phyloP scores from a whole-genome alignment of 2,888 invertebrate genomes.

The Macropis europaea region DNA sequence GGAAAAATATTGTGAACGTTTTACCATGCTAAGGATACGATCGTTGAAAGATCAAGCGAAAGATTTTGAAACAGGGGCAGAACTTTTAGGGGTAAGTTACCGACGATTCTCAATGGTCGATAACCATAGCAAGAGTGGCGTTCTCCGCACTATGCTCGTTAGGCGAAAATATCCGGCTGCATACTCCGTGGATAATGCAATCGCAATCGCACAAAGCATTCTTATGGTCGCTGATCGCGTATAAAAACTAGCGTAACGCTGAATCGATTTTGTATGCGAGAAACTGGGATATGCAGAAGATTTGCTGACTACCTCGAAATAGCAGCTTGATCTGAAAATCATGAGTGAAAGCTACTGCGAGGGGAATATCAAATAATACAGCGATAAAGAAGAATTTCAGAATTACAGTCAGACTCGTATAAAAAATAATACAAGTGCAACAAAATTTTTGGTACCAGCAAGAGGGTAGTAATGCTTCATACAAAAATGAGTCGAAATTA shows the following conservation, averaged over 20 bases:
- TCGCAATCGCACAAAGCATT: conserved; percentile 21
- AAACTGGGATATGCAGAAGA: conserved; percentile 24
- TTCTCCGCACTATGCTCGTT: conserved; percentile 27
- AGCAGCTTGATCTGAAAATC: conserved; percentile 3
- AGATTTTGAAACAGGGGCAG: neutral
- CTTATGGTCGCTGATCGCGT: conserved; percentile 26
- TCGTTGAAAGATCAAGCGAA: conserved; percentile 8
- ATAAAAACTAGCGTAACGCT: conserved; percentile 23
- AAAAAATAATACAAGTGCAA: conserved; percentile 6
- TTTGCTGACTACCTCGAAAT: conserved; percentile 29
- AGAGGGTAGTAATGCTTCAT: too few relatives aligned
- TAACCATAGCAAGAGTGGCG: conserved; percentile 39
- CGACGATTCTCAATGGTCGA: conserved; percentile 54
- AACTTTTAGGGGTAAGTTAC: conserved; percentile 53
- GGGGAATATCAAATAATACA: neutral
- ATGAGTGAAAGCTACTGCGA: neutral
- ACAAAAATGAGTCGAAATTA: too few relatives aligned
- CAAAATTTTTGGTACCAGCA: too few relatives aligned
- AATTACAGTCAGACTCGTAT: neutral
- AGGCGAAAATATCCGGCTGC: conserved; percentile 17
- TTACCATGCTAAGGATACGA: conserved; percentile 41
- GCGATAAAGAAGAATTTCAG: neutral
- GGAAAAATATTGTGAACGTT: conserved; percentile 10
- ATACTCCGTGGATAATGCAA: conserved; percentile 47
- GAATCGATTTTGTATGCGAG: conserved; percentile 51